Evolutionary conservation across 1,140 invertebrate species (phyloP).

Genomic region (Drusus annulatus): DNA sequence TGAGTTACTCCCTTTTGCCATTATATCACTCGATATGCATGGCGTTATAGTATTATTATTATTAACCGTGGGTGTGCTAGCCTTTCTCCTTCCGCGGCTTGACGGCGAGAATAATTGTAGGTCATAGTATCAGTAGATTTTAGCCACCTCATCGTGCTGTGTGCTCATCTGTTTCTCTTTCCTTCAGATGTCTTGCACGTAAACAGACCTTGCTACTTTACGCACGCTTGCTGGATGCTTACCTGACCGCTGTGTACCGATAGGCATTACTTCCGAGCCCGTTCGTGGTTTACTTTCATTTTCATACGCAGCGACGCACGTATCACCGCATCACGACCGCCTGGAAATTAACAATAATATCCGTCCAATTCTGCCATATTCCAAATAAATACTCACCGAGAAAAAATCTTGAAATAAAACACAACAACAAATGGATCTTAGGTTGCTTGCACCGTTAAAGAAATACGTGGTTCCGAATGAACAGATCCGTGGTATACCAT

Average conservation of each 20-base stretch:
- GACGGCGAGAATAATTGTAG: not conserved
- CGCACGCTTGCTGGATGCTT: not conserved
- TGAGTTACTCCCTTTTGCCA: too few species aligned
- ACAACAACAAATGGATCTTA: too few species aligned
- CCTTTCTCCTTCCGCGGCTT: slow-evolving; percentile 6
- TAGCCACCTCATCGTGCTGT: not conserved
- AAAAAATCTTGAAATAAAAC: too few species aligned
- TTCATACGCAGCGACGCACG: slow-evolving; percentile 5
- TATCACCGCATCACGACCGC: not conserved
- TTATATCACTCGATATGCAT: too few species aligned
- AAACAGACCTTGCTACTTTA: not conserved
- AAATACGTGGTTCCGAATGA: too few species aligned
- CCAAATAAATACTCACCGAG: too few species aligned
- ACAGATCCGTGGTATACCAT: too few species aligned
- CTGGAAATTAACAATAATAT: too few species aligned
- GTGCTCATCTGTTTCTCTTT: not conserved
- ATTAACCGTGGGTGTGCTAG: not conserved
- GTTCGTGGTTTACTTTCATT: slow-evolving; percentile 37
- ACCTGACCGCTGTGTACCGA: not conserved
- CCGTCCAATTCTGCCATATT: too few species aligned
- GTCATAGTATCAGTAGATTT: not conserved
- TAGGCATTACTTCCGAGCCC: slow-evolving; percentile 11
- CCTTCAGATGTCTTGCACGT: not conserved
- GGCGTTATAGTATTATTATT: not conserved
- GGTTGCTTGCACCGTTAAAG: too few species aligned